Evolutionary conservation across 2,888 invertebrate genomes (phyloP).

Genomic region (Eurytoma californica): DNA sequence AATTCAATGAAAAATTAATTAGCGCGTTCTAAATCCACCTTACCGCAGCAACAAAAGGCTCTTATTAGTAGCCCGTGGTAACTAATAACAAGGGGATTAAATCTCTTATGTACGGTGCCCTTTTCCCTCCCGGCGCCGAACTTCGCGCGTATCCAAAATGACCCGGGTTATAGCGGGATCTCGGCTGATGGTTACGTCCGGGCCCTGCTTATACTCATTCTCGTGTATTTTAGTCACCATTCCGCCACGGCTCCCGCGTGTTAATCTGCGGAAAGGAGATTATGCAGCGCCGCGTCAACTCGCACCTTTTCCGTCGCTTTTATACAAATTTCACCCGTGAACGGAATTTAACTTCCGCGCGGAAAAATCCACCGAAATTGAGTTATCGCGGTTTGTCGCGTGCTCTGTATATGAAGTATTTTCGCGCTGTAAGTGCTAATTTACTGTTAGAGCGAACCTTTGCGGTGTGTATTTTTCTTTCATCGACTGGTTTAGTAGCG

Average conservation of each 20-base stretch:
- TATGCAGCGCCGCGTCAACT: constrained; percentile 29
- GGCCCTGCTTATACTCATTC: background rate
- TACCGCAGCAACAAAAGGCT: background rate
- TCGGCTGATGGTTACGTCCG: background rate
- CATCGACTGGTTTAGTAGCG: background rate
- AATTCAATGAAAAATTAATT: constrained; percentile 3
- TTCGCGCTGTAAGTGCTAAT: too few species aligned
- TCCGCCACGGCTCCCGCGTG: constrained; percentile 12
- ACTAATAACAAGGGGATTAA: constrained; percentile 15
- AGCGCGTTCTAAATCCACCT: constrained; percentile 5
- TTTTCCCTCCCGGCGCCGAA: background rate
- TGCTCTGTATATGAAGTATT: too few species aligned
- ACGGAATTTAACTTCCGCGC: constrained; percentile 12
- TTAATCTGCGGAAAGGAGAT: constrained; percentile 46
- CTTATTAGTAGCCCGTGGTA: background rate
- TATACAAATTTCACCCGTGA: background rate
- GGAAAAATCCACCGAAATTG: too few species aligned
- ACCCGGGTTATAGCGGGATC: background rate
- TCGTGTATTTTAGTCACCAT: constrained; percentile 56
- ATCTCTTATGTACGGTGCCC: background rate
- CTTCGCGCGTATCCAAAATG: constrained; percentile 10
- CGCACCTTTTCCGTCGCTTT: background rate
- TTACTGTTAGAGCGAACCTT: background rate
- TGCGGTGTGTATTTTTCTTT: background rate
- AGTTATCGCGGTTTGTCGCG: too few species aligned